Conservation (phyloP, 2,888 invertebrate genomes). For the Drosophila limbata region DNA sequence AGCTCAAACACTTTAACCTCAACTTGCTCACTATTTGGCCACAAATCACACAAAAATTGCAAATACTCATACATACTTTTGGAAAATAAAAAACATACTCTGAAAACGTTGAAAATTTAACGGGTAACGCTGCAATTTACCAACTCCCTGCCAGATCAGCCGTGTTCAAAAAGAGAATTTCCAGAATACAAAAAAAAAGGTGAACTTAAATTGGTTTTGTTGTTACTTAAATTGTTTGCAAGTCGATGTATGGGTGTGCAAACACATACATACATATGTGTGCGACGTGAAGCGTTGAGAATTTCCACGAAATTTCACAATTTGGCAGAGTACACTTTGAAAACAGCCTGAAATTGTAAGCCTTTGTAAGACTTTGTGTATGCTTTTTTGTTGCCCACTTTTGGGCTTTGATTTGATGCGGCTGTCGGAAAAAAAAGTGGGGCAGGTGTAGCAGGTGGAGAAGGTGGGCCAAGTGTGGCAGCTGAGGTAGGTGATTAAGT, state of each 20-base stretch:
- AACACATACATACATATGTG: background rate
- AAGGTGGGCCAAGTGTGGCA: constrained; percentile 15
- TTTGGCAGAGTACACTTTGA: constrained; percentile 44
- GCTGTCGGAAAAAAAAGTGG: constrained; percentile 21
- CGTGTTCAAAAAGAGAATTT: constrained; percentile 9
- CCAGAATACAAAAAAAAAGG: constrained; percentile 43
- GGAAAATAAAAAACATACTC: constrained; percentile 1
- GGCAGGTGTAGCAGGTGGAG: constrained; percentile 8
- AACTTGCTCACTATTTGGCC: background rate
- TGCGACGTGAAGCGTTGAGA: constrained; percentile 23
- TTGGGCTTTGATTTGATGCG: constrained; percentile 55
- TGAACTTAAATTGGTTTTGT: constrained; percentile 61
- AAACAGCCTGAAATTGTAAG: constrained; percentile 36
- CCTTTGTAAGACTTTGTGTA: constrained; percentile 32
- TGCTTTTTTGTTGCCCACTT: constrained; percentile 61
- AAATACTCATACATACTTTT: background rate
- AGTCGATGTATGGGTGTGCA: constrained; percentile 1
- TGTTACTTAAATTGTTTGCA: constrained; percentile 45
- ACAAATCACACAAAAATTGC: background rate
- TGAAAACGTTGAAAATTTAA: constrained; percentile 3
- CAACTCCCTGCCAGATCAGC: constrained; percentile 10
- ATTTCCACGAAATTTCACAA: constrained; percentile 50
- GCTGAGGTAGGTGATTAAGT: constrained; percentile 10
- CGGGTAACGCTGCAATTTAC: constrained; percentile 8
- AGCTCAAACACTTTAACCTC: background rate